Conservation (phyloP, 2,888 invertebrate species). For the Lydus trimaculatus region DNA sequence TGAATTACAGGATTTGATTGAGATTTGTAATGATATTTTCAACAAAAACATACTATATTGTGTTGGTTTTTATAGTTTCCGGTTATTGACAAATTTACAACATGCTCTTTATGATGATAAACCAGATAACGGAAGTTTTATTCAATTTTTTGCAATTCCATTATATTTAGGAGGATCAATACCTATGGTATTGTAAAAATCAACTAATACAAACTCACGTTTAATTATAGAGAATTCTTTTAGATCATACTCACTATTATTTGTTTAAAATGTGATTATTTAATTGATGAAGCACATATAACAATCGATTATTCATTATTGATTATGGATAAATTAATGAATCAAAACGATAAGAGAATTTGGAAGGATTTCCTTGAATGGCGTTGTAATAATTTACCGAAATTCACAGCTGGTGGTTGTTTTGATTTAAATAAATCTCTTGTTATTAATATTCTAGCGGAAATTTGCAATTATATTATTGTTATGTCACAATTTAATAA, state of each 20-base stretch:
- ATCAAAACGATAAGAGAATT: not conserved
- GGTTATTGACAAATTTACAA: not conserved
- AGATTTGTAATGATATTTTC: not conserved
- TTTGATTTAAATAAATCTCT: not conserved
- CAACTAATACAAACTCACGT: not conserved
- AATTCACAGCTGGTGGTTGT: not conserved
- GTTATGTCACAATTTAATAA: not conserved
- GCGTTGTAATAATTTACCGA: not conserved
- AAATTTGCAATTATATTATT: not conserved
- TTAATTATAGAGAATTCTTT: not conserved
- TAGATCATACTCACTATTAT: not conserved
- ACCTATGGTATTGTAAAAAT: not conserved
- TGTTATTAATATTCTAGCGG: not conserved
- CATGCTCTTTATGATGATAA: not conserved
- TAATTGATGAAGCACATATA: not conserved
- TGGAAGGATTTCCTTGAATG: not conserved
- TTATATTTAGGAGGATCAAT: not conserved
- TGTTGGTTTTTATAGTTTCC: not conserved
- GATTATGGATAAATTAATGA: not conserved
- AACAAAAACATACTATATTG: not conserved
- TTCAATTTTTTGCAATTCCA: not conserved
- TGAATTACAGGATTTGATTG: not conserved
- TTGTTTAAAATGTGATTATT: not conserved
- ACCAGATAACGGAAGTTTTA: not conserved
- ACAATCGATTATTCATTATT: not conserved